Base-by-base conservation (phyloP, 1,140 invertebrate genomes). In the Lordiphosa clarofinis region DNA sequence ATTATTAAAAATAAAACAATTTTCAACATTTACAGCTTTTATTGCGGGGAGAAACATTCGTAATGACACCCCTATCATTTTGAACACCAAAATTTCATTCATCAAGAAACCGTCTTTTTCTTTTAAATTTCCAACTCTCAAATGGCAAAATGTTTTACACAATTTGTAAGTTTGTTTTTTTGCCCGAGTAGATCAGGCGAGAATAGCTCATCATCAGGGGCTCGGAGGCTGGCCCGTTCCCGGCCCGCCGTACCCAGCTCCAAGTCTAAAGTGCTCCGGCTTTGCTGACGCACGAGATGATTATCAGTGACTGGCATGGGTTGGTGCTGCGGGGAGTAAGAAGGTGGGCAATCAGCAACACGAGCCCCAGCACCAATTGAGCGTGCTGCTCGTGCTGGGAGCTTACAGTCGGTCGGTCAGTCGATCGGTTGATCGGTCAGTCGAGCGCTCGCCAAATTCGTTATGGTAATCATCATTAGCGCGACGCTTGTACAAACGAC, bases 271-370 rank as follows among this genome's bases (percentile, higher is more conserved):
- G 76, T 61, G 56, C 58, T 62, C 24, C 49, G 38, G 48, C 72
- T 63, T 48, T 84, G 78, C 78, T 82, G 78, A 82, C 78, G 78
- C 78, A 82, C 78, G 78, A 84, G 78, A 82, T 82, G 78, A 82
- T 82, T 82, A 82, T 82, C 78, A 69, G 44, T 39, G 19, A 42
- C 43, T 12, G 37, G 19, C 35, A 37, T 12, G 57, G 38, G 33
- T 12, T 19, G 44, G 12, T 21, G 13, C 8, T 15, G 28, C 8
- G 36, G 37, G 42, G 11, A n/a, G 46, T 12, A 9, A 15, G 46
- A 38, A 28, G 54, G 66, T 56, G 31, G 39, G 55, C 72, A 82
- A 81, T 76, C 76, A 82, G 57, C 56, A 61, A 60, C 76, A 81
- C 76, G 75, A 82, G 76, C 67, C 56, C 21, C 56, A 76, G 76